Evolutionary conservation across 2,113 vertebrate species (phyloP).

Genomic region (Paedocypris sp.): DNA sequence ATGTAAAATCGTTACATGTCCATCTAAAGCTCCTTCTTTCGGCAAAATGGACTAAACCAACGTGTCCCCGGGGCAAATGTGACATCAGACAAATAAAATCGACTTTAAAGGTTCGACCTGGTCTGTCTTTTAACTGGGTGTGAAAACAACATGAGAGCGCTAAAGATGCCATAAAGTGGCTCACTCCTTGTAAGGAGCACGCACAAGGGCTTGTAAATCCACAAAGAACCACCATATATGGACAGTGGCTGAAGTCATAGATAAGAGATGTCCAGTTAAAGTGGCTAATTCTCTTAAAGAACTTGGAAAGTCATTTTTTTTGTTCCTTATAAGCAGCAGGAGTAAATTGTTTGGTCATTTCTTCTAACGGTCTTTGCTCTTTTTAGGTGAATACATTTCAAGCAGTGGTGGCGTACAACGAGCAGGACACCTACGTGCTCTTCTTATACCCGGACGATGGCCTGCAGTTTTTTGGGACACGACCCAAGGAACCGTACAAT

Average conservation of each 20-base stretch:
- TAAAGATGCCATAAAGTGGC: neutral
- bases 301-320: too few species aligned
- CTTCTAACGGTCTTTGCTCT: neutral
- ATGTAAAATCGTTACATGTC: too few species aligned
- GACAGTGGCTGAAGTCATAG: neutral
- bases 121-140: constrained; percentile 18
- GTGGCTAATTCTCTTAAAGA: too few species aligned
- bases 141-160: constrained; percentile 11
- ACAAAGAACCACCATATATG: neutral
- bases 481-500: constrained; percentile 83
- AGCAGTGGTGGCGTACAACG: constrained; percentile 73
- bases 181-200: neutral
- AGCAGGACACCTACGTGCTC: constrained; percentile 70
- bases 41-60: neutral
- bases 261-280: constrained; percentile 22
- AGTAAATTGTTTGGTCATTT: too few species aligned
- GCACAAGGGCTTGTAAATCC: constrained; percentile 18
- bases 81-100: neutral
- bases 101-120: too few species aligned
- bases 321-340: too few species aligned
- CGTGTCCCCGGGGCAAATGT: neutral
- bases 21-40: neutral
- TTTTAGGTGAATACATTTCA: constrained; percentile 90
- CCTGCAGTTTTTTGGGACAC: constrained; percentile 81
- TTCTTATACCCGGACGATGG: constrained; percentile 81